These are phyloP conservation scores for Perca schrenkii DNA, from an alignment of 2,113 vertebrate species.

Conservation along the genomic window DNA sequence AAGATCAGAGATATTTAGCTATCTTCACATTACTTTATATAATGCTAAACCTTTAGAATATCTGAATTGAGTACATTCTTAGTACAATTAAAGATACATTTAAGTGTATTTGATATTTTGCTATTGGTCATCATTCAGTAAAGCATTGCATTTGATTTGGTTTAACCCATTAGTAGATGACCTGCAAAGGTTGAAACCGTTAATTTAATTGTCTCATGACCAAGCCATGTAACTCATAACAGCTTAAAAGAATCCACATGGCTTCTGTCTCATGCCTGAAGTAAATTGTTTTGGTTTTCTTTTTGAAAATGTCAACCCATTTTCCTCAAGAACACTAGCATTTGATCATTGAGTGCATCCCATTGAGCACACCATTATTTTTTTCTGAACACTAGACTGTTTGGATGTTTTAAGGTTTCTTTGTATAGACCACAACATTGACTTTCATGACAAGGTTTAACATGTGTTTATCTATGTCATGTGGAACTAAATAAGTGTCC, in stretches of 20 bases:
- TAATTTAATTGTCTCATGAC: neutral
- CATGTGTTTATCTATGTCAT: neutral
- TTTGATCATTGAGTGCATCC: neutral
- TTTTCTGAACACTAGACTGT: neutral
- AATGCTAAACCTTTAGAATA: neutral
- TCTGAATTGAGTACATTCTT: neutral
- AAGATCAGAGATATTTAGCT: neutral
- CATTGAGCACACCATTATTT: neutral
- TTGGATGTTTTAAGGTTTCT: neutral
- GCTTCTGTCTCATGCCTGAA: neutral
- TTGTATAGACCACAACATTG: neutral
- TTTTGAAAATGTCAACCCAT: neutral
- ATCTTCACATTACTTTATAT: neutral
- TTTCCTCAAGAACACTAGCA: neutral
- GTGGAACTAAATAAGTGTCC: neutral
- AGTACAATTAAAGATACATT: neutral
- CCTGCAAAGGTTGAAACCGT: neutral
- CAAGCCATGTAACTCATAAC: neutral
- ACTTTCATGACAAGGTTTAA: neutral
- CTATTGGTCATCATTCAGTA: neutral
- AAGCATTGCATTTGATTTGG: neutral
- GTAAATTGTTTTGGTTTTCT: neutral
- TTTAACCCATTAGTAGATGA: neutral
- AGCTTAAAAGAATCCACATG: neutral
- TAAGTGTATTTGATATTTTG: neutral